Conservation (phyloP, 2,888 invertebrate species). For the Cordilura impudica region DNA sequence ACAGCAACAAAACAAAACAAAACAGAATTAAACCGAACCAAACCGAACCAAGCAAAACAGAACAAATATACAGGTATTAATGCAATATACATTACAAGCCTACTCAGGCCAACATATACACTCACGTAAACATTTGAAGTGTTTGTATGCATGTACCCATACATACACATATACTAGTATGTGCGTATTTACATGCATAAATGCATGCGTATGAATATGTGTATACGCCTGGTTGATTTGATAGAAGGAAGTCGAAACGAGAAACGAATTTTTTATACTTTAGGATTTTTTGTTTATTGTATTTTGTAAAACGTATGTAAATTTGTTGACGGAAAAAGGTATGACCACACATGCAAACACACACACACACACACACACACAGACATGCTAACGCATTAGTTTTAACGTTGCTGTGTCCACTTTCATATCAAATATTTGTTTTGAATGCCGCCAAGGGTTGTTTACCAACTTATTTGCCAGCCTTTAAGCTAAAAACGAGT, state of each 20-base stretch:
- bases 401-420: slow-evolving; percentile 41
- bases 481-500: slow-evolving; percentile 37
- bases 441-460: slow-evolving; percentile 41
- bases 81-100: neutral
- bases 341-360: neutral
- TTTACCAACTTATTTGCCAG: slow-evolving; percentile 19
- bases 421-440: slow-evolving; percentile 52
- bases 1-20: no score
- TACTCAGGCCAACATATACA: slow-evolving; percentile 9
- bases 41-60: no score
- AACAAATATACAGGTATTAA: slow-evolving; percentile 51
- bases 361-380: neutral
- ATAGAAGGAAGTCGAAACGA: slow-evolving; percentile 65
- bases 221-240: slow-evolving; percentile 67
- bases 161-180: neutral
- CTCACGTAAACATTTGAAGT: slow-evolving; percentile 21
- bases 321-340: neutral
- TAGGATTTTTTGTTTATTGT: slow-evolving; percentile 20
- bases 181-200: slow-evolving; percentile 27
- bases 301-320: neutral
- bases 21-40: no score
- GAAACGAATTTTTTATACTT: slow-evolving; percentile 50
- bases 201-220: slow-evolving; percentile 39
- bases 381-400: slow-evolving; percentile 13
- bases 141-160: slow-evolving; percentile 18